phyloP scores from a whole-genome alignment of 2,797 vertebrate genomes.

The Cheirogaleus major region DNA sequence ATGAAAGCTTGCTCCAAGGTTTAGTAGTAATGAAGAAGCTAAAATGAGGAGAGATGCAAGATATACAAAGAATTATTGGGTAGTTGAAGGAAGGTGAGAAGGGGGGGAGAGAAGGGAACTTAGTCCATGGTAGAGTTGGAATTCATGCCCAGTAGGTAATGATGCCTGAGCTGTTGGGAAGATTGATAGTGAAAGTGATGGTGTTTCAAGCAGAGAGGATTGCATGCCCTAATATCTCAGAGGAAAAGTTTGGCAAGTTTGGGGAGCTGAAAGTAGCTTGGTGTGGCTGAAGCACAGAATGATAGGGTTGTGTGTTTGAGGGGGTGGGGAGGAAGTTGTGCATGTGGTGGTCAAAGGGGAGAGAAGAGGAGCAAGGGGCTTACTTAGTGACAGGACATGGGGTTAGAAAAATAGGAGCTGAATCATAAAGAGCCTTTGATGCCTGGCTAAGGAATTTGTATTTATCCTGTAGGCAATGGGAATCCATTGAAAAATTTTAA shows the following conservation, averaged over 20 bases:
- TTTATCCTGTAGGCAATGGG: neutral
- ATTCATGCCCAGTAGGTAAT: neutral
- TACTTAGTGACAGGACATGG: neutral
- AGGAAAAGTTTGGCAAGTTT: neutral
- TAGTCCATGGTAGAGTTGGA: neutral
- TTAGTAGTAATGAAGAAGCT: neutral
- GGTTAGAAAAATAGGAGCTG: neutral
- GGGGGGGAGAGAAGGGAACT: neutral
- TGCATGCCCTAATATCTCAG: neutral
- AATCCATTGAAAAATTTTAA: slow-evolving; percentile 3
- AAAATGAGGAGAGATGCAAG: neutral
- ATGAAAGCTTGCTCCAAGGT: neutral
- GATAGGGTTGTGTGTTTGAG: neutral
- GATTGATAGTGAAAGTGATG: neutral
- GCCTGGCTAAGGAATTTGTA: neutral
- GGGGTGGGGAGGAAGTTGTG: neutral
- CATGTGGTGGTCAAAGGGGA: neutral
- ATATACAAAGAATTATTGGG: neutral
- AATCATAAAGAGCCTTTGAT: neutral
- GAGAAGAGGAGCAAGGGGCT: neutral
- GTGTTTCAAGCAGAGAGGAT: neutral
- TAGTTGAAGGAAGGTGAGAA: neutral
- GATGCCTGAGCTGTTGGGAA: neutral
- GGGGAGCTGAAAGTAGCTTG: neutral
- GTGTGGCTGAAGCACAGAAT: neutral